These are phyloP conservation scores for Pollachius pollachius DNA, from an alignment of 2,113 vertebrate genomes.

Conservation along the genomic window DNA sequence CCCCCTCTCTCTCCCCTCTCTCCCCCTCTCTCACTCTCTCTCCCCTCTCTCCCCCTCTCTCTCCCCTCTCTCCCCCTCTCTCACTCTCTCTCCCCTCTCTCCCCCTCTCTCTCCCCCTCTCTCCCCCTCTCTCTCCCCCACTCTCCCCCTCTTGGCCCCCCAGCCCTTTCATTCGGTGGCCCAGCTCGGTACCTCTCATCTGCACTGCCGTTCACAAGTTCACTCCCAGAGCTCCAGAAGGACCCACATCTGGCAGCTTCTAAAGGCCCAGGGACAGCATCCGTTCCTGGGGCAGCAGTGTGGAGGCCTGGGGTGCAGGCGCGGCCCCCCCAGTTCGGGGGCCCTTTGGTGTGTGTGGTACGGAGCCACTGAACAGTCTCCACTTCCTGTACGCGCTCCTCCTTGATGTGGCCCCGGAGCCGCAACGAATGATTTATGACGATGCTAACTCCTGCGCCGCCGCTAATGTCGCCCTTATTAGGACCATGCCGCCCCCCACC, in stretches of 20 bases:
- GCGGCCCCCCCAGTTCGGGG: constrained; percentile 46
- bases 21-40: too few relatives aligned
- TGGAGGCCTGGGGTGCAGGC: constrained; percentile 54
- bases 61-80: constrained; percentile 16
- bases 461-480: constrained; percentile 55
- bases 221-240: constrained; percentile 46
- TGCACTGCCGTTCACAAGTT: constrained; percentile 46
- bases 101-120: background rate
- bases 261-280: constrained; percentile 49
- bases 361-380: constrained; percentile 35
- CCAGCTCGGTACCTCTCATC: constrained; percentile 26
- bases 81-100: background rate
- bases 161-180: too few relatives aligned
- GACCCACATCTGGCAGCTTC: constrained; percentile 66
- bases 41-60: constrained; percentile 12
- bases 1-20: background rate
- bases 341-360: constrained; percentile 68
- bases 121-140: constrained; percentile 1
- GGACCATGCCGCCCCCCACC: constrained; percentile 29
- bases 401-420: constrained; percentile 67
- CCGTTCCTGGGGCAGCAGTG: constrained; percentile 36
- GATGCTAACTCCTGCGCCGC: constrained; percentile 43
- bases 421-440: constrained; percentile 63
- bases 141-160: constrained; percentile 35
- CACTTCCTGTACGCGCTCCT: constrained; percentile 56